Evolutionary conservation across 1,140 invertebrate species (phyloP).

Genomic region (Achatina immaculata): DNA sequence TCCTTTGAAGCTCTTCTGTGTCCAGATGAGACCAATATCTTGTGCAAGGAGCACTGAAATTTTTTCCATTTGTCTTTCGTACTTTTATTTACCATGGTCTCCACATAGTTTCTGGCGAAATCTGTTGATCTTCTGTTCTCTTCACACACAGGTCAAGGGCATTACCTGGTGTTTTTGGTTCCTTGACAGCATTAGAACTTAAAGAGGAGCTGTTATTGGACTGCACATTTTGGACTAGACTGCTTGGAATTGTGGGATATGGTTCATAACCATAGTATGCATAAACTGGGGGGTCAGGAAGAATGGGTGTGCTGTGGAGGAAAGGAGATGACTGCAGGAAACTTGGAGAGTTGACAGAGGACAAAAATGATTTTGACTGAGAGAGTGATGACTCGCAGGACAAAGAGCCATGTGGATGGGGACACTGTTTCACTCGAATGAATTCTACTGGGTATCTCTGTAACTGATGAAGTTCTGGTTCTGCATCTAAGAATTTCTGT

Average conservation of each 20-base stretch:
- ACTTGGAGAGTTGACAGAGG: neutral
- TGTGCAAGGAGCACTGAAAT: neutral
- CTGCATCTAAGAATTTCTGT: neutral
- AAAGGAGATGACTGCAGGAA: neutral
- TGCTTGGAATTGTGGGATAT: neutral
- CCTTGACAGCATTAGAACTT: neutral
- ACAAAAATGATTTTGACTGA: neutral
- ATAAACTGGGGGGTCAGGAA: neutral
- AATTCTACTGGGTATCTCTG: neutral
- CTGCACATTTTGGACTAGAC: neutral
- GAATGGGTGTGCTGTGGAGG: neutral
- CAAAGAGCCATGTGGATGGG: neutral
- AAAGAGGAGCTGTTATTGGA: neutral
- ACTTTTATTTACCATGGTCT: conserved; percentile 20
- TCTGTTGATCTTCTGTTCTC: conserved; percentile 13
- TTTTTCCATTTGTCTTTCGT: neutral
- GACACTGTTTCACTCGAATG: neutral
- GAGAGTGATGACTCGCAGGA: neutral
- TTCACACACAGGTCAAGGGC: conserved; percentile 30
- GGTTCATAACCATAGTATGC: conserved; percentile 27
- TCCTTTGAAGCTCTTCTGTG: neutral
- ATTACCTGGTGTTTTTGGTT: neutral
- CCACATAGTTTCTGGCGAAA: conserved; percentile 38
- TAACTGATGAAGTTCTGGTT: neutral
- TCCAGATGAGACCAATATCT: neutral